These are phyloP conservation scores for Meleagris gallopavo DNA, from an alignment of 2,113 vertebrate genomes.

Conservation along the genomic window DNA sequence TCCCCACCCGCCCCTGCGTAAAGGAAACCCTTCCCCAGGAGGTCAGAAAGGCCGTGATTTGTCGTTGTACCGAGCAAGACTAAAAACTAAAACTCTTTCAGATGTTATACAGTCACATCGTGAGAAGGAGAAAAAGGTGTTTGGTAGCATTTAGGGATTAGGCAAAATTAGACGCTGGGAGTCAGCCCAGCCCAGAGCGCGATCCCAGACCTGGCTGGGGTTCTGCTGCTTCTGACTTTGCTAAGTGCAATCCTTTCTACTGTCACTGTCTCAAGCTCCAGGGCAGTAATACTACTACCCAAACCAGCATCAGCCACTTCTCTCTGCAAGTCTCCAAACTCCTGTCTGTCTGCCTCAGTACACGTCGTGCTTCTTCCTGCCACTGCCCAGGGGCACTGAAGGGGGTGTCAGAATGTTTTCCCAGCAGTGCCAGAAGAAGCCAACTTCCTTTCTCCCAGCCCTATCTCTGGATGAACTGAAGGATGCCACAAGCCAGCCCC, in stretches of 20 bases:
- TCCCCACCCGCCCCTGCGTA: background rate
- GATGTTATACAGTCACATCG: background rate
- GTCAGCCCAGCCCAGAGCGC: background rate
- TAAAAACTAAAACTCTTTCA: background rate
- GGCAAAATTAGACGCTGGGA: slow-evolving; percentile 14
- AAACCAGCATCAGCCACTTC: background rate
- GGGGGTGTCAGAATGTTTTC: background rate
- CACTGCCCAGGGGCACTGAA: background rate
- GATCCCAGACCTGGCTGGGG: background rate
- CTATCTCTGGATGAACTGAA: background rate
- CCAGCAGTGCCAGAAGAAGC: background rate
- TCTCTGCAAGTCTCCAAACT: background rate
- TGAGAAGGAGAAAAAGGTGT: background rate
- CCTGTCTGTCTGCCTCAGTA: background rate
- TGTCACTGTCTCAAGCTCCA: background rate
- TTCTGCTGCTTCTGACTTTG: background rate
- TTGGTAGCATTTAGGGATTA: slow-evolving; percentile 25
- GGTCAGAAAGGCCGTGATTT: background rate
- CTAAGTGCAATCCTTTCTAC: background rate
- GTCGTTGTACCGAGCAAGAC: background rate
- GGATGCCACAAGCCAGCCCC: background rate
- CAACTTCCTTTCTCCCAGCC: background rate
- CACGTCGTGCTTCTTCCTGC: background rate
- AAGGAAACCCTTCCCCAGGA: background rate
- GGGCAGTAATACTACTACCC: background rate